phyloP scores from a whole-genome alignment of 2,888 invertebrate species.

The Ethmia dodecea region DNA sequence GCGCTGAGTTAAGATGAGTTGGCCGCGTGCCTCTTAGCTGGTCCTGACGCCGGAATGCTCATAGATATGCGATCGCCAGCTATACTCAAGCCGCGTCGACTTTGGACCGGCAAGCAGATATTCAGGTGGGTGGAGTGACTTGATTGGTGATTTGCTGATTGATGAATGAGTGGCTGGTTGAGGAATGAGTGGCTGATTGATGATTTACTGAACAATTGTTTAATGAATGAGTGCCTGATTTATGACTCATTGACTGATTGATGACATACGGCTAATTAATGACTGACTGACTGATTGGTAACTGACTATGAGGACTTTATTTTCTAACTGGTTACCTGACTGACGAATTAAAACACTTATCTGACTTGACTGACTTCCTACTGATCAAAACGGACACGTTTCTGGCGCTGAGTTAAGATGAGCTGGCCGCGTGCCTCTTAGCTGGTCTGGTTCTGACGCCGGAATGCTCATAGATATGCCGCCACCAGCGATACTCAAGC shows the following conservation, averaged over 20 bases:
- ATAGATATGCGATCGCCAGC: conserved; percentile 94
- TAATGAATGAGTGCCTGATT: too few relatives aligned
- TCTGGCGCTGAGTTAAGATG: conserved; percentile 83
- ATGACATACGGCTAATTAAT: too few relatives aligned
- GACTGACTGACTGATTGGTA: too few relatives aligned
- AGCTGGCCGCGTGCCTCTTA: conserved; percentile 88
- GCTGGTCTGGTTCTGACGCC: conserved; percentile 86
- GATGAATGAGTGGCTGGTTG: too few relatives aligned
- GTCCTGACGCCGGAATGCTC: conserved; percentile 82
- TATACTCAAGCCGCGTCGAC: conserved; percentile 88
- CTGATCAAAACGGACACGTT: conserved; percentile 85
- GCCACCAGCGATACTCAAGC: conserved; percentile 93
- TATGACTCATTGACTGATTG: too few relatives aligned
- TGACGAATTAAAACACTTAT: too few relatives aligned
- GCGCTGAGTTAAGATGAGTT: conserved; percentile 84
- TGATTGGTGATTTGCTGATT: neutral
- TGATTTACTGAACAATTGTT: too few relatives aligned
- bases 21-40: conserved; percentile 87
- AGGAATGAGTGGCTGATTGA: too few relatives aligned
- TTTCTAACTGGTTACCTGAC: too few relatives aligned
- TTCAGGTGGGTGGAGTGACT: conserved; percentile 43
- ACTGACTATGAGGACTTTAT: too few relatives aligned
- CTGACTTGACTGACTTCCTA: too few relatives aligned
- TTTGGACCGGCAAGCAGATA: conserved; percentile 99
- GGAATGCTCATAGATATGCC: conserved; percentile 89